Evolutionary conservation across 2,113 vertebrate genomes (phyloP).

Genomic region (Mustelus asterias): DNA sequence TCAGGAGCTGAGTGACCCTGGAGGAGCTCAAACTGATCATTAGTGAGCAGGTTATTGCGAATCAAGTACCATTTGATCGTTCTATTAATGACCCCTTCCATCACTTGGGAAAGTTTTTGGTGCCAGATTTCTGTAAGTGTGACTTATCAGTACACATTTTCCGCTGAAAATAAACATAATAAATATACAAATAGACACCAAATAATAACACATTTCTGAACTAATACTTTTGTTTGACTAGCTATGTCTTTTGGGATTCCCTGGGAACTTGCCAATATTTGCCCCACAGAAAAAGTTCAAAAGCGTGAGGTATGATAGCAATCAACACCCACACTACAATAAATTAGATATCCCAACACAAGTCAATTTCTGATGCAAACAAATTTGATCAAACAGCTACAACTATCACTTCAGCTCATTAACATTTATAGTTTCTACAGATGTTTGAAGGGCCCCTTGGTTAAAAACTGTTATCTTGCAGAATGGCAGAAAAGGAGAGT

Average conservation of each 20-base stretch:
- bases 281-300: background rate
- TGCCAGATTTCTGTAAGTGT: background rate
- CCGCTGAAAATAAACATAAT: background rate
- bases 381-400: background rate
- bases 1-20: too few relatives aligned
- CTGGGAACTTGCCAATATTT: background rate
- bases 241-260: background rate
- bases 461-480: background rate
- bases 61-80: too few relatives aligned
- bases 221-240: background rate
- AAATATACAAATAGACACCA: background rate
- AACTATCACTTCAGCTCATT: background rate
- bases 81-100: too few relatives aligned
- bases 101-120: background rate
- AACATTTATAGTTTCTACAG: background rate
- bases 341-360: background rate
- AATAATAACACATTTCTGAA: background rate
- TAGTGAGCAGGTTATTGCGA: too few relatives aligned
- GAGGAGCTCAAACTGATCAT: too few relatives aligned
- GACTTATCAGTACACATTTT: background rate
- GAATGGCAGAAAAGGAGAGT: background rate
- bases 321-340: background rate
- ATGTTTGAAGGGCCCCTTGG: background rate
- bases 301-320: background rate
- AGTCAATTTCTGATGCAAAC: background rate